Evolutionary conservation across 1,140 invertebrate genomes (phyloP).

Genomic region (Maniola jurtina): DNA sequence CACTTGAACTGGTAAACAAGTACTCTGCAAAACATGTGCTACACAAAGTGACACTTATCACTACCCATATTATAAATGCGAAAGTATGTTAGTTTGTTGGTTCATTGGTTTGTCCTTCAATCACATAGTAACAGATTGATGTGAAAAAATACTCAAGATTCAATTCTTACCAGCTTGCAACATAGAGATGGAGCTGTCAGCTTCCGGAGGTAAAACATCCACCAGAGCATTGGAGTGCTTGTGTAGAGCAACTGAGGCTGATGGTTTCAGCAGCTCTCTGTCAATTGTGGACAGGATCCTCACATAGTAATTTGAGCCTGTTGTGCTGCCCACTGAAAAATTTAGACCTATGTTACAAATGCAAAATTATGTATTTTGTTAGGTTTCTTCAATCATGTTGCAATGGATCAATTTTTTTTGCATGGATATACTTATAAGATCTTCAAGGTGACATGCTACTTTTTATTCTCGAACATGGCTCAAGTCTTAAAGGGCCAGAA

Average conservation of each 20-base stretch:
- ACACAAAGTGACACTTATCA: too few relatives aligned
- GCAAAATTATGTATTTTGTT: background rate
- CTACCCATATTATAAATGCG: too few relatives aligned
- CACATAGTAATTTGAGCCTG: slow-evolving; percentile 98
- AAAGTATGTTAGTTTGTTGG: too few relatives aligned
- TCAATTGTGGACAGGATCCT: slow-evolving; percentile 97
- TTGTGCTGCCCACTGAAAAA: slow-evolving; percentile 82
- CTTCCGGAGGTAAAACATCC: slow-evolving; percentile 97
- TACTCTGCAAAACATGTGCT: too few relatives aligned
- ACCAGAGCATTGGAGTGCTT: slow-evolving; percentile 99
- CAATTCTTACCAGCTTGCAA: slow-evolving; percentile 86
- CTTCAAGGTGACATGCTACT: too few relatives aligned
- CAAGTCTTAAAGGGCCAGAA: background rate
- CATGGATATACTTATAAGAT: too few relatives aligned
- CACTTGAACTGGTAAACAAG: too few relatives aligned
- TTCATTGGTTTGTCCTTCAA: background rate
- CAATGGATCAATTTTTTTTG: background rate
- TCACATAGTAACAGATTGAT: background rate
- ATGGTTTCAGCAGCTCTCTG: slow-evolving; percentile 96
- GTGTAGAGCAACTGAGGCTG: slow-evolving; percentile 97
- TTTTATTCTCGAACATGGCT: background rate
- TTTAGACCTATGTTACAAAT: slow-evolving; percentile 13
- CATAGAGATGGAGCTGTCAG: slow-evolving; percentile 99
- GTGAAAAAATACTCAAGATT: background rate
- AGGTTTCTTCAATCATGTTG: too few relatives aligned